Conservation (phyloP, 2,888 invertebrate genomes). For the Pammene fasciana region DNA sequence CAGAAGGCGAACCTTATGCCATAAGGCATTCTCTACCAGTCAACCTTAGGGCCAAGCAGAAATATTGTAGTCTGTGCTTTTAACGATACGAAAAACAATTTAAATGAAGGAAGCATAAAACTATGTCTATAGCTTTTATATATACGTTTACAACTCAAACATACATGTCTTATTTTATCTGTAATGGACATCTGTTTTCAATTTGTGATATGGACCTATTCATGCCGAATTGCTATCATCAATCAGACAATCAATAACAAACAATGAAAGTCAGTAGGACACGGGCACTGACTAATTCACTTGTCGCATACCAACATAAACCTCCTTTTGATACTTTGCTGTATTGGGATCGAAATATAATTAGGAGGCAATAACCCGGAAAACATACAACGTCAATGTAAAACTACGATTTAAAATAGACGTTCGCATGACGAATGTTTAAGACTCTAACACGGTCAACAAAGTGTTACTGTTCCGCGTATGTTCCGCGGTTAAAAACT, state of each 20-base stretch:
- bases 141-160: too few species aligned
- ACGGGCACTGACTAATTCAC: constrained; percentile 30
- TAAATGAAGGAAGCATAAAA: too few species aligned
- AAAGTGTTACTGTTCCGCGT: constrained; percentile 6
- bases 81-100: too few species aligned
- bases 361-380: constrained; percentile 9
- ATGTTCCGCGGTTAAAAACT: constrained; percentile 14
- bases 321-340: constrained; percentile 1
- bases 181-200: too few species aligned
- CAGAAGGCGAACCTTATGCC: too few species aligned
- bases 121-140: too few species aligned
- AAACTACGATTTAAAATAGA: constrained; percentile 24
- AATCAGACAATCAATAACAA: constrained; percentile 9
- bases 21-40: too few species aligned
- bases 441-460: constrained; percentile 15
- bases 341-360: constrained; percentile 2
- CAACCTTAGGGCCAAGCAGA: too few species aligned
- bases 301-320: constrained; percentile 20
- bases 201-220: too few species aligned
- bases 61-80: too few species aligned
- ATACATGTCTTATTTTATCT: too few species aligned
- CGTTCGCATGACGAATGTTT: constrained; percentile 2
- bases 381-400: background rate
- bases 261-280: constrained; percentile 10
- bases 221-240: too few species aligned